A percentile compares a stretch with the other conserved stretches of the same genome.
These are phyloP conservation scores for Crocallis elinguaria DNA, from an alignment of 2,888 invertebrate genomes.

Conservation along the genomic window DNA sequence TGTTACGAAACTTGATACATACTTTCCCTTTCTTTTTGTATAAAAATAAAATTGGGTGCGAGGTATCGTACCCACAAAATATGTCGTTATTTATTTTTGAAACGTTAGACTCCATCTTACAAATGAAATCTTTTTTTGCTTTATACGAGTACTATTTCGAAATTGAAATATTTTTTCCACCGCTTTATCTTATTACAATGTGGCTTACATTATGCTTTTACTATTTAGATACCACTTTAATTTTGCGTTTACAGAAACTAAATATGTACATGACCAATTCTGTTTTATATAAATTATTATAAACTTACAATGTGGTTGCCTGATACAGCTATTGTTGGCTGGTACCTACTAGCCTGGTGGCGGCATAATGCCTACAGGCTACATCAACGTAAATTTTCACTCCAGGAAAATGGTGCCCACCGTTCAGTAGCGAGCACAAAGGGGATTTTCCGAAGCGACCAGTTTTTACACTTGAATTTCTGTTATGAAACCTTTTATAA, in stretches of 20 bases:
- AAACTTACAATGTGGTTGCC: background rate
- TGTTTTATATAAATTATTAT: background rate
- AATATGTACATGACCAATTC: too few relatives aligned
- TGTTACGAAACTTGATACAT: constrained; percentile 37
- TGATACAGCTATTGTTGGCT: constrained; percentile 6
- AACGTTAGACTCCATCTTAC: constrained; percentile 22
- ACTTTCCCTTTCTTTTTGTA: constrained; percentile 33
- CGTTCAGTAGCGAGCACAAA: constrained; percentile 46
- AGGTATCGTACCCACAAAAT: constrained; percentile 19
- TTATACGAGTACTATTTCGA: background rate
- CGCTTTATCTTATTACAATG: background rate
- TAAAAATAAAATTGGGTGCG: constrained; percentile 34
- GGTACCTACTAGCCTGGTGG: constrained; percentile 8
- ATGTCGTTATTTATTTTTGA: constrained; percentile 29
- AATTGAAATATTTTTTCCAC: background rate
- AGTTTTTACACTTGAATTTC: constrained; percentile 57
- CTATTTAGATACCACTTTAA: background rate
- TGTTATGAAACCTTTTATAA: constrained; percentile 63
- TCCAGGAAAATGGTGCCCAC: constrained; percentile 42
- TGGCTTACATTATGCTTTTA: background rate
- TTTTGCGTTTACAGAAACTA: too few relatives aligned
- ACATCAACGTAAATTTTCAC: constrained; percentile 42
- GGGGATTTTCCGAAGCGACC: constrained; percentile 51
- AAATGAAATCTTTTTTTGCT: constrained; percentile 19
- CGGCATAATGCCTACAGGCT: constrained; percentile 13